phyloP scores from a whole-genome alignment of 2,113 vertebrate species.

The Clinocottus analis region DNA sequence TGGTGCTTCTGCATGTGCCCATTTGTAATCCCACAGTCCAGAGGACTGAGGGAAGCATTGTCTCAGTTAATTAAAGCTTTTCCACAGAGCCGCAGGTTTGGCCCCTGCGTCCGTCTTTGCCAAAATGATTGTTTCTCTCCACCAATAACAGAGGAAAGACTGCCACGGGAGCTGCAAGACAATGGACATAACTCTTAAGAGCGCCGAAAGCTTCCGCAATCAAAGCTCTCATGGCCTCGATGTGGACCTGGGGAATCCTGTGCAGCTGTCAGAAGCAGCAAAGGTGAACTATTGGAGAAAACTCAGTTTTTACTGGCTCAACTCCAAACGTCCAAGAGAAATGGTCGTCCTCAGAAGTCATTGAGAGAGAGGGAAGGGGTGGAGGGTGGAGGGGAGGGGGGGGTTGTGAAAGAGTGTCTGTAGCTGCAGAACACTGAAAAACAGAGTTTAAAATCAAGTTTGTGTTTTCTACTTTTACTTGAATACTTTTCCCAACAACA shows the following conservation, averaged over 20 bases:
- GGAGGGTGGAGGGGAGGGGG: too few species aligned
- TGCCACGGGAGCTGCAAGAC: slow-evolving; percentile 46
- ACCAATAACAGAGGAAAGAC: slow-evolving; percentile 53
- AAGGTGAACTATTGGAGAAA: slow-evolving; percentile 32
- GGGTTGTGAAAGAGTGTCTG: neutral
- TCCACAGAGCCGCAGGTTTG: slow-evolving; percentile 44
- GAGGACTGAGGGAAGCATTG: slow-evolving; percentile 66
- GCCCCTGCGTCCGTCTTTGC: slow-evolving; percentile 42
- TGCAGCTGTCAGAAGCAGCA: slow-evolving; percentile 39
- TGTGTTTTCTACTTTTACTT: too few species aligned
- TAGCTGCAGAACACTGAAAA: too few species aligned
- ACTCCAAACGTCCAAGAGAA: slow-evolving; percentile 21
- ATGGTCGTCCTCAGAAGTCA: slow-evolving; percentile 11
- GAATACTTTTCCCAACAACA: too few species aligned
- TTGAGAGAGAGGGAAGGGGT: too few species aligned
- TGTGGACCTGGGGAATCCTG: slow-evolving; percentile 45
- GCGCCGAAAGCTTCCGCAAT: slow-evolving; percentile 43
- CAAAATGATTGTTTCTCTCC: slow-evolving; percentile 50
- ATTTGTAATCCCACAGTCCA: slow-evolving; percentile 53
- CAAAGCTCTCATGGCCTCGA: slow-evolving; percentile 52
- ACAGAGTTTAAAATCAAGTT: too few species aligned
- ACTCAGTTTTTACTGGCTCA: slow-evolving; percentile 34
- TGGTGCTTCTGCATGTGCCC: slow-evolving; percentile 32
- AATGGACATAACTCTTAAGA: slow-evolving; percentile 50
- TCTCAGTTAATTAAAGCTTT: slow-evolving; percentile 74